phyloP scores from a whole-genome alignment of 2,888 invertebrate genomes.

The Helleia helle region DNA sequence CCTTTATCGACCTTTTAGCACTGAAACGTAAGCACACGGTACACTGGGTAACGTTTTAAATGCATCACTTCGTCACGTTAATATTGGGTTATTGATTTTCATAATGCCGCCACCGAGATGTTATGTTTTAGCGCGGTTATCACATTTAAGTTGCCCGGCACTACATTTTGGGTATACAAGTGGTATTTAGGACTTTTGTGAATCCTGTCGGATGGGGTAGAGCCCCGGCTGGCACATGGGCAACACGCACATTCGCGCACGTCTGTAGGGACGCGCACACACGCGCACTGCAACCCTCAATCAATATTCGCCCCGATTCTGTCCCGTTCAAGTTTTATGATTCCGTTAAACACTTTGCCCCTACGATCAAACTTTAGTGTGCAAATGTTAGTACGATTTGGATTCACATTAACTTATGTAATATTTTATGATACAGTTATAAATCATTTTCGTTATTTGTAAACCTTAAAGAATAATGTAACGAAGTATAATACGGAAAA shows the following conservation, averaged over 20 bases:
- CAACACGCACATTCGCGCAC: constrained; percentile 32
- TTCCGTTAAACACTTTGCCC: constrained; percentile 33
- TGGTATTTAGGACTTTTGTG: constrained; percentile 31
- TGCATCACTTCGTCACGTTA: constrained; percentile 35
- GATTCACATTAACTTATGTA: no score
- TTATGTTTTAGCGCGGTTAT: neutral
- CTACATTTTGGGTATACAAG: no score
- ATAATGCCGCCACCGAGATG: constrained; percentile 32
- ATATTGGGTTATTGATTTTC: constrained; percentile 61
- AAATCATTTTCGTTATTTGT: no score
- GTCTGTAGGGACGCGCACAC: constrained; percentile 36
- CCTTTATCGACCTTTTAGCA: constrained; percentile 38
- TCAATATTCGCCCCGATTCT: constrained; percentile 57
- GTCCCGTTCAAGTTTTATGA: constrained; percentile 45
- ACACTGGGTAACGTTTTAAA: constrained; percentile 29
- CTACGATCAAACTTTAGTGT: neutral
- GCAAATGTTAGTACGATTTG: no score
- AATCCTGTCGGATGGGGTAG: constrained; percentile 30
- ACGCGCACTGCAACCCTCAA: constrained; percentile 47
- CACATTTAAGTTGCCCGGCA: no score
- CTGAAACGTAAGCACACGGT: constrained; percentile 63
- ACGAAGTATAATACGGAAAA: no score
- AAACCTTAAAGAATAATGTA: no score
- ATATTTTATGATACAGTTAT: no score
- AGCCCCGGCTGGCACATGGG: constrained; percentile 38